Percentiles rank a stretch among this genome's conserved stretches.
phyloP scores from a whole-genome alignment of 2,113 vertebrate species.

The Clarias magur region DNA sequence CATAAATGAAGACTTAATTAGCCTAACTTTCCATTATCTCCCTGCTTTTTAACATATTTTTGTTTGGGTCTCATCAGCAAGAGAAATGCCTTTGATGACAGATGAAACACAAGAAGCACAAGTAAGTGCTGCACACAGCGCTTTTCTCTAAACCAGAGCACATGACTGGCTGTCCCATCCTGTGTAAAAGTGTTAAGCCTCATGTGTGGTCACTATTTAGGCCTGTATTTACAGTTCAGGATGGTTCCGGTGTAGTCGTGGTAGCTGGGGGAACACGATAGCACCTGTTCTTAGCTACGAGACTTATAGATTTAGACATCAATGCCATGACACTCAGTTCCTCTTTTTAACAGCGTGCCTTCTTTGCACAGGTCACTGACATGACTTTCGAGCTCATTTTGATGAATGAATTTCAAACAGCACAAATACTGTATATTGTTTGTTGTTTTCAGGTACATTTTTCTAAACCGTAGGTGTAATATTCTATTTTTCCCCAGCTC shows the following conservation, averaged over 20 bases:
- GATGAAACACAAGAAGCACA: constrained; percentile 2
- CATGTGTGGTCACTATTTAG: background rate
- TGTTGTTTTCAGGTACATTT: background rate
- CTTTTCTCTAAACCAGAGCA: background rate
- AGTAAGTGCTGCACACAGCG: background rate
- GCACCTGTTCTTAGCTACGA: background rate
- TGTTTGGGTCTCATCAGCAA: background rate
- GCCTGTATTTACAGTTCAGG: background rate
- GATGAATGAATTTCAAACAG: background rate
- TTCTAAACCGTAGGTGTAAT: background rate
- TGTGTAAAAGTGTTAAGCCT: background rate
- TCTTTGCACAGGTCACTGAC: background rate
- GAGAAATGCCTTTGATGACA: background rate
- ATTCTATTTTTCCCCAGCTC: background rate
- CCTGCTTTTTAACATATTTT: background rate
- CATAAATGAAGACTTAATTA: too few species aligned
- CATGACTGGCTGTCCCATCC: background rate
- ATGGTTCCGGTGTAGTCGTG: background rate
- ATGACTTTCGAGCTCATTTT: background rate
- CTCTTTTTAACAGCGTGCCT: background rate
- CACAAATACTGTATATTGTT: background rate
- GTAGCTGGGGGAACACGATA: background rate
- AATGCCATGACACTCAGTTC: background rate
- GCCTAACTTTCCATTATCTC: too few species aligned
- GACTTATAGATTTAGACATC: too few species aligned